Percentiles rank a stretch among this genome's conserved stretches.
Evolutionary conservation across 2,888 invertebrate genomes (phyloP).

Genomic region (Hydrotaea cyrtoneurina): DNA sequence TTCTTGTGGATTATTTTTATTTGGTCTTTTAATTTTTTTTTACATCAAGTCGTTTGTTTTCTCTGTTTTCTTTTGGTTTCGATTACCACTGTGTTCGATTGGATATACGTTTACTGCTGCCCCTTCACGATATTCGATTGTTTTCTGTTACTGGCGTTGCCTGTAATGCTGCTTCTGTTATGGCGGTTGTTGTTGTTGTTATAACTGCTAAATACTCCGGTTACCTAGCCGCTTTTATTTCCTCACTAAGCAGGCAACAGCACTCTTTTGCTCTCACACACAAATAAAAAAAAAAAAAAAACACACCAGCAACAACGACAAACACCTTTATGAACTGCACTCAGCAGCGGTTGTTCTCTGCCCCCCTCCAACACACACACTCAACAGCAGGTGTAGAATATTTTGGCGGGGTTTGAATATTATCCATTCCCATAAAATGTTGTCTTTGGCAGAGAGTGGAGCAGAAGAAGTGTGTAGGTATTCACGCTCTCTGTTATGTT

Average conservation of each 20-base stretch:
- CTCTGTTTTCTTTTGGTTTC: too few relatives aligned
- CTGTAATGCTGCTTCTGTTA: conserved; percentile 36
- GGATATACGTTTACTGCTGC: too few relatives aligned
- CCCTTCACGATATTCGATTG: neutral
- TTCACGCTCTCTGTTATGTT: neutral
- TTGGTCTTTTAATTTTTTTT: too few relatives aligned
- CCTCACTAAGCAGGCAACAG: neutral
- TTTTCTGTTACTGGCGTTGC: conserved; percentile 41
- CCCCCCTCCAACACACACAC: conserved; percentile 15
- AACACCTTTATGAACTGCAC: conserved; percentile 23
- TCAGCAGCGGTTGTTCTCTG: neutral
- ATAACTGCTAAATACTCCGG: conserved; percentile 47
- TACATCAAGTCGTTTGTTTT: too few relatives aligned
- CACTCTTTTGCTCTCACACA: too few relatives aligned
- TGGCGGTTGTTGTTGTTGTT: conserved; percentile 60
- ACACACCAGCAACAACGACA: neutral
- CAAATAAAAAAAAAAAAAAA: neutral
- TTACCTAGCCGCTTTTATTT: neutral
- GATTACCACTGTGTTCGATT: too few relatives aligned
- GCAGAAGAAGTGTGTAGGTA: neutral
- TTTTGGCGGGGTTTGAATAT: conserved; percentile 11
- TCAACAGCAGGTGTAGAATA: conserved; percentile 55
- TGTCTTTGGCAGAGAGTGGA: neutral
- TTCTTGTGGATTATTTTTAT: too few relatives aligned
- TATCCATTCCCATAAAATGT: neutral